Percentiles rank a stretch among this genome's conserved stretches.
These are phyloP conservation scores for Sitta carolinensis DNA, from an alignment of 2,797 vertebrate genomes.

Conservation along the genomic window DNA sequence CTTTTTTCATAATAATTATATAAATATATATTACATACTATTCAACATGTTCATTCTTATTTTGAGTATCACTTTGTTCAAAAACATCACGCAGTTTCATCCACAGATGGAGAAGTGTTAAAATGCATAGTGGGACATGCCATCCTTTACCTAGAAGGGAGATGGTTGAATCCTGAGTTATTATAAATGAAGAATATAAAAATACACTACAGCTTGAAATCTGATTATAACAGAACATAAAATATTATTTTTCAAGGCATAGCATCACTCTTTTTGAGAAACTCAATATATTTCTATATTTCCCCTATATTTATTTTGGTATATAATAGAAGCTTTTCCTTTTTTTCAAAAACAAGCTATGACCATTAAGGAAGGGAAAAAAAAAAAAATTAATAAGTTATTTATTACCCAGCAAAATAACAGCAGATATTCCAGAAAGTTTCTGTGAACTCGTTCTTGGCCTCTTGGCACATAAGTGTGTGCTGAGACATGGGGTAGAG, in stretches of 20 bases:
- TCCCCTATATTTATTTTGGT: background rate
- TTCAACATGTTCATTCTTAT: background rate
- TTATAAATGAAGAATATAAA: background rate
- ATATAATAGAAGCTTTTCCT: background rate
- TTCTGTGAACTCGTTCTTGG: background rate
- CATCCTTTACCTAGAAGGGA: background rate
- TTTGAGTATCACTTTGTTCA: background rate
- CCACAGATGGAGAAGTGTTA: background rate
- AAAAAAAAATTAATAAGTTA: background rate
- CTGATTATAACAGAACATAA: background rate
- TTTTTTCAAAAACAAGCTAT: background rate
- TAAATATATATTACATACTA: background rate
- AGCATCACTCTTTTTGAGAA: background rate
- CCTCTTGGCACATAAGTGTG: background rate
- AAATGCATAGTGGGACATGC: no score
- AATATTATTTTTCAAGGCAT: background rate
- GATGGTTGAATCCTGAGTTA: background rate
- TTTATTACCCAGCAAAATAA: background rate
- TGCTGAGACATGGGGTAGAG: background rate
- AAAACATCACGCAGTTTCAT: background rate
- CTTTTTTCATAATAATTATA: background rate
- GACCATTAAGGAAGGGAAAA: background rate
- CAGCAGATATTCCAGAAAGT: background rate
- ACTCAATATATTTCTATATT: background rate
- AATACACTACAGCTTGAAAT: background rate